Evolutionary conservation across 2,888 invertebrate species (phyloP).

Genomic region (Plagodis pulveraria): DNA sequence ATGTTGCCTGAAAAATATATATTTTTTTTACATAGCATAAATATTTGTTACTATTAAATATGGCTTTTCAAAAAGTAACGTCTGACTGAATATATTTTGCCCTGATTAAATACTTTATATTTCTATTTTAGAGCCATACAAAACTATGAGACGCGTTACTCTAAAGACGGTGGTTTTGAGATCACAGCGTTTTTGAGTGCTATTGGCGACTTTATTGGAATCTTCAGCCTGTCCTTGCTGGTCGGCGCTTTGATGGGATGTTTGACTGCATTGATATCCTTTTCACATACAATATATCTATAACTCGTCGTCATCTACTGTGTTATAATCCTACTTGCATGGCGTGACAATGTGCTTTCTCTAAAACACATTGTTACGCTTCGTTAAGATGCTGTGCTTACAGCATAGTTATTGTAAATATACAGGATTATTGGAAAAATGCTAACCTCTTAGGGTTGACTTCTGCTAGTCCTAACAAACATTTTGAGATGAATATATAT

Average conservation of each 20-base stretch:
- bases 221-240: conserved; percentile 95
- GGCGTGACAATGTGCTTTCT: background rate
- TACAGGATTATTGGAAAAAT: no score
- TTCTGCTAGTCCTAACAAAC: no score
- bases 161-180: conserved; percentile 94
- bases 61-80: no score
- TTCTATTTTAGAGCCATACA: conserved; percentile 89
- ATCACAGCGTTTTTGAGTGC: conserved; percentile 94
- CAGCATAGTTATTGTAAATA: no score
- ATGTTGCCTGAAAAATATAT: no score
- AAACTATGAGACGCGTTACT: conserved; percentile 93
- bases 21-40: no score
- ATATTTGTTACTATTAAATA: no score
- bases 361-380: no score
- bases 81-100: background rate
- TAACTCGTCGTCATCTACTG: no score
- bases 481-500: no score
- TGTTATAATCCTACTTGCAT: background rate
- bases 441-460: no score
- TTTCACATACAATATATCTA: conserved; percentile 64
- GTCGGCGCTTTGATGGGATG: conserved; percentile 98
- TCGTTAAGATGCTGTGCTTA: no score
- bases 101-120: background rate
- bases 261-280: conserved; percentile 96
- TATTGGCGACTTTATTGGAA: conserved; percentile 95